These are phyloP conservation scores for Thaumatotibia leucotreta DNA, from an alignment of 1,140 invertebrate species.

Conservation along the genomic window DNA sequence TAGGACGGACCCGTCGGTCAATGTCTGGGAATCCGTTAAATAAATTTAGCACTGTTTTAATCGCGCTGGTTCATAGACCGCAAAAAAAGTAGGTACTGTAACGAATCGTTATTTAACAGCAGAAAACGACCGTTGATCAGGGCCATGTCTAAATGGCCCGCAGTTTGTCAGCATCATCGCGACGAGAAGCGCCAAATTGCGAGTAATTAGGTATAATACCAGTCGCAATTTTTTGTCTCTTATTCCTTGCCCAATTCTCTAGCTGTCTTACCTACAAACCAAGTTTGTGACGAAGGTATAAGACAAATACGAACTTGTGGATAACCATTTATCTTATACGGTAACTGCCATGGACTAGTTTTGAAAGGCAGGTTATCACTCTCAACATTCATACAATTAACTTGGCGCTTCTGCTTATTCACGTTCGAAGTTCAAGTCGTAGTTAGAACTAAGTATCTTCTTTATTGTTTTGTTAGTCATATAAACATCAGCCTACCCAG, in stretches of 20 bases:
- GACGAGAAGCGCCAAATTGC: not conserved
- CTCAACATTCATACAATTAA: not conserved
- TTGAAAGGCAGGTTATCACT: not conserved
- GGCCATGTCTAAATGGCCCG: not conserved
- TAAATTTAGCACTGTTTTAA: not conserved
- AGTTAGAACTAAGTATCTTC: not conserved
- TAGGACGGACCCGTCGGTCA: not conserved
- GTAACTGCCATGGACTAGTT: not conserved
- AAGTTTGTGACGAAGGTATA: not conserved
- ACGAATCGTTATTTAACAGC: not conserved
- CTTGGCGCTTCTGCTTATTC: not conserved
- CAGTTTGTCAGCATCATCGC: not conserved
- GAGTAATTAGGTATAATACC: not conserved
- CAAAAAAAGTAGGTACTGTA: not conserved
- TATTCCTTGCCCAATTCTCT: not conserved
- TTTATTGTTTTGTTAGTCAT: conserved; percentile 11
- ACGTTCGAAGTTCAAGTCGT: not conserved
- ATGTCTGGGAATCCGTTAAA: not conserved
- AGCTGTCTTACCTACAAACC: not conserved
- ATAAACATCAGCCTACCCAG: conserved; percentile 7
- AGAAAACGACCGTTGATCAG: not conserved
- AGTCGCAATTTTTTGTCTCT: not conserved
- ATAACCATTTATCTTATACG: not conserved
- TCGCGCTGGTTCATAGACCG: not conserved
- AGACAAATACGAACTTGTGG: not conserved